Base-by-base conservation (phyloP, 2,797 vertebrate species). In the Diplodus sargus region DNA sequence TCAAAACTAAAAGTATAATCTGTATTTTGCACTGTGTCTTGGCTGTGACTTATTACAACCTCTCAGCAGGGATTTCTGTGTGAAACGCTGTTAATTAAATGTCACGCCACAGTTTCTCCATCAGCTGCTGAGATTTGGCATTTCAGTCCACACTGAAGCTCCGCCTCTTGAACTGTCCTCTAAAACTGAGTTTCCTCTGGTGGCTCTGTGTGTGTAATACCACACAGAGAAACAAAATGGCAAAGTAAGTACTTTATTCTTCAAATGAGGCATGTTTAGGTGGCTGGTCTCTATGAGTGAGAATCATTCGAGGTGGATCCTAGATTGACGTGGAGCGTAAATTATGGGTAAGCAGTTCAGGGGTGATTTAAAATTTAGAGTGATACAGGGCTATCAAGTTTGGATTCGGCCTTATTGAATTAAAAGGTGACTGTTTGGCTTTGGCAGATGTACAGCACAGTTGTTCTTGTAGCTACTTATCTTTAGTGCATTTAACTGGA, bases 41-140 rank as follows among this genome's bases (percentile, higher is more conserved):
- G 59, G 30, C 43, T 63, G 58, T 51, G 25, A 77, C 54, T 70
- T 20, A 70, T 51, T 45, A 42, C 52, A 66, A 70, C 69, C 61
- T 8, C 69, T 76, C 84, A 83, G 73, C 69, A 61, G 83, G 81
- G 72, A 51, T 61, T 62, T 77, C 30, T 34, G 63, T 58, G 72
- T 47, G 53, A 71, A 60, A 60, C 15, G 64, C 56, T 43, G 72
- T 22, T 82, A 58, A 82, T 86, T 76, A 85, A 90, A 90, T 89
- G 87, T 74, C 87, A 66, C 74, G 39, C 43, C 79, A 77, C 76
- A 74, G 80, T 60, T 61, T 22, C 56, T 76, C 51, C 52, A 56
- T 64, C 82, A 69, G 59, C 79, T 73, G 84, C 85, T 86, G 79
- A 78, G 76, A 76, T 62, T 42, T 87, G 85, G 22, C 87, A 79